phyloP scores from a whole-genome alignment of 1,140 invertebrate species.

The Agrypnia vestita region DNA sequence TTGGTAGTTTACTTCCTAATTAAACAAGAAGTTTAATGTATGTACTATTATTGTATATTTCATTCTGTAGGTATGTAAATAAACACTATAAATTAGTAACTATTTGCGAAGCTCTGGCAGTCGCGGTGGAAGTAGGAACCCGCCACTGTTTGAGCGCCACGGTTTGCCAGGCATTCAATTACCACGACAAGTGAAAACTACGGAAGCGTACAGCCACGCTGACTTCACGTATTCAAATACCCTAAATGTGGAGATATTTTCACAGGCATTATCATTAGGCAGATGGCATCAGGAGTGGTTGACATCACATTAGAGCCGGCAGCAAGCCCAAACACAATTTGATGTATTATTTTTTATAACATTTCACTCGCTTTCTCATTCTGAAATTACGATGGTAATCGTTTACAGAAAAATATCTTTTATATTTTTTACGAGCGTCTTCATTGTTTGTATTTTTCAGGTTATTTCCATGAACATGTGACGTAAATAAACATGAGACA shows the following conservation, averaged over 20 bases:
- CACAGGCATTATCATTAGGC: slow-evolving; percentile 53
- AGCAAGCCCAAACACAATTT: slow-evolving; percentile 21
- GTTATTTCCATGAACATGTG: too few species aligned
- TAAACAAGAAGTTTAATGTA: too few species aligned
- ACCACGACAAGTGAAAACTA: slow-evolving; percentile 50
- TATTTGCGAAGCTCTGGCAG: too few species aligned
- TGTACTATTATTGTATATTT: too few species aligned
- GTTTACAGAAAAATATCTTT: not conserved
- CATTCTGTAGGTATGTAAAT: too few species aligned
- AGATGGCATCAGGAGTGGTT: slow-evolving; percentile 36
- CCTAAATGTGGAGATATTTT: slow-evolving; percentile 46
- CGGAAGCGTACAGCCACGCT: slow-evolving; percentile 35
- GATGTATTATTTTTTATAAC: not conserved
- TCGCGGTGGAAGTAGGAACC: not conserved
- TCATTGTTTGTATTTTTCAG: too few species aligned
- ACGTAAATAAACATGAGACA: too few species aligned
- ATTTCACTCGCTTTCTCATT: slow-evolving; percentile 41
- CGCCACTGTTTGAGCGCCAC: slow-evolving; percentile 30
- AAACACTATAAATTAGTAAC: too few species aligned
- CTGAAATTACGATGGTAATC: slow-evolving; percentile 15
- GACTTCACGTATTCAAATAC: slow-evolving; percentile 44
- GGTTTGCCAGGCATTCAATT: slow-evolving; percentile 52
- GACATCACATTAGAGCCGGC: slow-evolving; percentile 49
- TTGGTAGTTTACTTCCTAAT: too few species aligned
- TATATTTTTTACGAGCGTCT: too few species aligned